Evolutionary conservation across 2,888 invertebrate genomes (phyloP).

Genomic region (Trissolcus japonicus): DNA sequence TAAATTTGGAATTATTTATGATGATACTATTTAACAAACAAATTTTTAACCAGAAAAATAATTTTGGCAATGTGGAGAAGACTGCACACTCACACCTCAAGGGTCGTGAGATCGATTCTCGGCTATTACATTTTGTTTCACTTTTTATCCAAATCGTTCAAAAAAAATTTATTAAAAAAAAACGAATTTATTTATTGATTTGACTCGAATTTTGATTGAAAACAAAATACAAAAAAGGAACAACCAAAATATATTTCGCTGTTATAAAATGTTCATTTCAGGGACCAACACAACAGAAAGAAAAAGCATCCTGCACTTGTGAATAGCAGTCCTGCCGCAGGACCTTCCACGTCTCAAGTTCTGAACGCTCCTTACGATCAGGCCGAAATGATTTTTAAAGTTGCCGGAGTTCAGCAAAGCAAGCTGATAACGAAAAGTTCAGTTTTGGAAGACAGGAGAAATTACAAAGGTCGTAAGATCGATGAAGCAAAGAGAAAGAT

Average conservation of each 20-base stretch:
- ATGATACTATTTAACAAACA: not conserved
- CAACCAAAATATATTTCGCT: too few relatives aligned
- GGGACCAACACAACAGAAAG: conserved; percentile 18
- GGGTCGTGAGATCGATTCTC: too few relatives aligned
- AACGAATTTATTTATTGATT: too few relatives aligned
- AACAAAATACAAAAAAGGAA: too few relatives aligned
- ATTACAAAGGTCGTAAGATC: conserved; percentile 67
- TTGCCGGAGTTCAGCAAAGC: conserved; percentile 18
- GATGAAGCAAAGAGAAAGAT: conserved; percentile 60
- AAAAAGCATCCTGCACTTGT: conserved; percentile 34
- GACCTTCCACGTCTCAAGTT: conserved; percentile 4
- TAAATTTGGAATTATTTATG: too few relatives aligned
- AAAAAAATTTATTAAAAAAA: too few relatives aligned
- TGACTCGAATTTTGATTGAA: too few relatives aligned
- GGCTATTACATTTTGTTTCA: too few relatives aligned
- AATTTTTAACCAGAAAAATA: too few relatives aligned
- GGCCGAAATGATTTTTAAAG: conserved; percentile 55
- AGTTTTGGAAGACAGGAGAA: conserved; percentile 60
- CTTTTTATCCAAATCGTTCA: too few relatives aligned
- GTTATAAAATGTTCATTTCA: conserved; percentile 11
- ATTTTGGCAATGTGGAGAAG: too few relatives aligned
- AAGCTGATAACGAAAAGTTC: conserved; percentile 5
- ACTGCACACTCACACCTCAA: too few relatives aligned
- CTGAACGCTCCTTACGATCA: conserved; percentile 60
- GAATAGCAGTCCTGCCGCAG: not conserved